Base-by-base conservation (phyloP, 1,140 invertebrate species). In the Drosophila jambulina region DNA sequence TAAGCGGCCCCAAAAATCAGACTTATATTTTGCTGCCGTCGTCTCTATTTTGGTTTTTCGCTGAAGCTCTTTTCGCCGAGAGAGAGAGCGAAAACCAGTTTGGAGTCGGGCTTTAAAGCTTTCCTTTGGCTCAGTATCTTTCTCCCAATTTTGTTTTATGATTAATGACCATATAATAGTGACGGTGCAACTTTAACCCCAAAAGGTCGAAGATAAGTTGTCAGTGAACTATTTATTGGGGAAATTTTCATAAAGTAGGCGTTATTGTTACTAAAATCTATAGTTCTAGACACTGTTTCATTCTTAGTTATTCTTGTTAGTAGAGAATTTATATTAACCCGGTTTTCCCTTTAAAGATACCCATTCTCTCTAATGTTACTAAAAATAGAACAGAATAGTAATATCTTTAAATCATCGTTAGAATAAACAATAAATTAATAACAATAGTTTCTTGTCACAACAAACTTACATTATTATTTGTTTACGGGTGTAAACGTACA, bases 61-160 rank as follows among this genome's bases (percentile, higher is more conserved):
- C 51, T 56, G 38, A 36, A 19, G 42, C n/a, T 45, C 40, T 42
- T 29, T 29, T 7, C 29, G 7, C 4, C 8, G 13, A 53, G 1
- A 21, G 13, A 29, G 43, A 32, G 61, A 32, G 21, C 3, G 3
- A 40, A 72, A 72, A 72, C 69, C 69, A 21, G 69, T 72, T 72
- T 72, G 4, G 7, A 27, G 29, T 46, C 12, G 13, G 53, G 43
- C 34, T 58, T n/a, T 17, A 40, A 58, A 48, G 65, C 49, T 65
- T 54, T 56, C 29, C 17, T 23, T 17, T 42, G 49, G 21, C 15
- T 38, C 9, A 54, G 32, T 53, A 34, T 32, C 13, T 58, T 46
- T 51, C 42, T 17, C 45, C 27, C 23, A 7, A 5, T 68, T 42
- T 25, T 19, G 25, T 25, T 32, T 8, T 27, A 27, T 43, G 40